Conservation (phyloP, 2,797 vertebrate genomes). For the Sciaenops ocellatus region DNA sequence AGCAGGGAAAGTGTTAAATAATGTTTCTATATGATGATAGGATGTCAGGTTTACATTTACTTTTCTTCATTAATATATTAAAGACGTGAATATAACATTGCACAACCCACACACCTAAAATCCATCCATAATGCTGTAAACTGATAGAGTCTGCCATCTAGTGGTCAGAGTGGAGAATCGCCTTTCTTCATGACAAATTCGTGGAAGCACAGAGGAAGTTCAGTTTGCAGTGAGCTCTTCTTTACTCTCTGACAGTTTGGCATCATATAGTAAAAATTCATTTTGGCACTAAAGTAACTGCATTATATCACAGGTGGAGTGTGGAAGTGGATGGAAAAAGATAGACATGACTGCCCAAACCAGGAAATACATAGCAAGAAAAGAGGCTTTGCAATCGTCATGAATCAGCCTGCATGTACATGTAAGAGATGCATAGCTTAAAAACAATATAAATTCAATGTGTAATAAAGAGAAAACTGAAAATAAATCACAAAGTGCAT, state of each 20-base stretch:
- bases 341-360: no score
- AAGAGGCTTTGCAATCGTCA: no score
- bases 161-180: conserved; percentile 34
- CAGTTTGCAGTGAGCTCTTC: background rate
- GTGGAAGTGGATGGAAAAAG: no score
- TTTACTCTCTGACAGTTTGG: background rate
- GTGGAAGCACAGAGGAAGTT: background rate
- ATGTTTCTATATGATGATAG: conserved; percentile 26
- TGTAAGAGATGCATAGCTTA: no score
- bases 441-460: no score
- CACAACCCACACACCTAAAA: background rate
- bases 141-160: conserved; percentile 37
- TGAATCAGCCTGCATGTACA: no score
- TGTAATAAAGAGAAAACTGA: no score
- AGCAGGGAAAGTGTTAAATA: conserved; percentile 47
- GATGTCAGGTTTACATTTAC: conserved; percentile 9
- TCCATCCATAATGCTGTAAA: background rate
- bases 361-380: no score
- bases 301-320: no score
- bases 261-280: background rate
- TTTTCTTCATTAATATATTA: background rate
- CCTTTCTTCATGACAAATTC: background rate
- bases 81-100: background rate
- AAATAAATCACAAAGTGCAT: no score
- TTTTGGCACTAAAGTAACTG: no score